These are phyloP conservation scores for Labia minor DNA, from an alignment of 2,888 invertebrate species.

Conservation along the genomic window DNA sequence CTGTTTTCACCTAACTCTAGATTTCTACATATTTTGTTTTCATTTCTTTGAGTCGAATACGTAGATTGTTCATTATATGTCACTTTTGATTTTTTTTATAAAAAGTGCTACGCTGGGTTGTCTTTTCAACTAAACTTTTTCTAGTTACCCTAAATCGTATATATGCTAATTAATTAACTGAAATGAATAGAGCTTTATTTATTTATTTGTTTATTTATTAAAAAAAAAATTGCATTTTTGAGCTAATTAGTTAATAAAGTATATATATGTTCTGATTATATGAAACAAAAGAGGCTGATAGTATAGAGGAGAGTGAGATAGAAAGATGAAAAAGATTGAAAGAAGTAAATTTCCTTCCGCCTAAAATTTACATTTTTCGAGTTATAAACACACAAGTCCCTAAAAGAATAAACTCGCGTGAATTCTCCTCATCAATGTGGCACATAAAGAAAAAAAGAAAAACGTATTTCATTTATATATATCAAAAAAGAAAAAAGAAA, in stretches of 20 bases:
- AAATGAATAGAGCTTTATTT: not conserved
- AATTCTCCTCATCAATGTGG: not conserved
- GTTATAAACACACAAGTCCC: not conserved
- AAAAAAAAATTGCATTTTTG: no score
- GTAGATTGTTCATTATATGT: not conserved
- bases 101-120: not conserved
- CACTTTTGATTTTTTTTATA: not conserved
- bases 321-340: not conserved
- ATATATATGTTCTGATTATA: not conserved
- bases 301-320: not conserved
- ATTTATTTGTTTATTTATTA: not conserved
- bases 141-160: not conserved
- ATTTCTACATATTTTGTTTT: not conserved
- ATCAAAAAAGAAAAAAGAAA: not conserved
- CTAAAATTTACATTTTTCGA: not conserved
- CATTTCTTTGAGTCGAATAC: not conserved
- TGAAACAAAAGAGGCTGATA: not conserved
- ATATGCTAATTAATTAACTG: not conserved
- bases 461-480: not conserved
- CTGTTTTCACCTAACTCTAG: not conserved
- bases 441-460: not conserved
- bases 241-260: constrained; percentile 5
- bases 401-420: not conserved
- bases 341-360: not conserved
- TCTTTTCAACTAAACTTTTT: not conserved